phyloP scores from a whole-genome alignment of 2,113 vertebrate species.

The Thryonomys swinderianus region DNA sequence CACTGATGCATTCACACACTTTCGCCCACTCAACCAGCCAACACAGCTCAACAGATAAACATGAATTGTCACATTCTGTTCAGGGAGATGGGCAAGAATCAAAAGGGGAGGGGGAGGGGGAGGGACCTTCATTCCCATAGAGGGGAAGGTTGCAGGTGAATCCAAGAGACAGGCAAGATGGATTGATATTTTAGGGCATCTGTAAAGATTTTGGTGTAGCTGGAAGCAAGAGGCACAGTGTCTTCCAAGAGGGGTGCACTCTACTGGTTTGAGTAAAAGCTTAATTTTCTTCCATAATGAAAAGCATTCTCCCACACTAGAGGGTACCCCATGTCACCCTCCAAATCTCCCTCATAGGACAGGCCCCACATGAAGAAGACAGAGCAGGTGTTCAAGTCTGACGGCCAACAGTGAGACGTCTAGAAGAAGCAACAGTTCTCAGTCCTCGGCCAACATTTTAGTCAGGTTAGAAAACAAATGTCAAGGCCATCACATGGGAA shows the following conservation, averaged over 20 bases:
- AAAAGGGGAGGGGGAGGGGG: background rate
- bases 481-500: background rate
- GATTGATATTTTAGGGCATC: too few species aligned
- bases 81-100: too few species aligned
- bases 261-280: background rate
- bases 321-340: background rate
- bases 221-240: accelerated
- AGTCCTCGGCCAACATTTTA: background rate
- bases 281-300: background rate
- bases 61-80: background rate
- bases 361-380: accelerated
- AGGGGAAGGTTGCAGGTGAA: background rate
- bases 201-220: background rate
- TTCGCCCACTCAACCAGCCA: background rate
- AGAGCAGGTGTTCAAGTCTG: background rate
- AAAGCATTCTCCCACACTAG: background rate
- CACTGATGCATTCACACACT: background rate
- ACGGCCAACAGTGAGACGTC: background rate
- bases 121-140: background rate
- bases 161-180: background rate
- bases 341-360: background rate
- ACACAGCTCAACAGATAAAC: background rate
- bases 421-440: background rate
- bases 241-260: background rate
- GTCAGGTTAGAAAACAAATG: background rate